Conservation (phyloP, 2,113 vertebrate species). For the Isurus oxyrinchus region DNA sequence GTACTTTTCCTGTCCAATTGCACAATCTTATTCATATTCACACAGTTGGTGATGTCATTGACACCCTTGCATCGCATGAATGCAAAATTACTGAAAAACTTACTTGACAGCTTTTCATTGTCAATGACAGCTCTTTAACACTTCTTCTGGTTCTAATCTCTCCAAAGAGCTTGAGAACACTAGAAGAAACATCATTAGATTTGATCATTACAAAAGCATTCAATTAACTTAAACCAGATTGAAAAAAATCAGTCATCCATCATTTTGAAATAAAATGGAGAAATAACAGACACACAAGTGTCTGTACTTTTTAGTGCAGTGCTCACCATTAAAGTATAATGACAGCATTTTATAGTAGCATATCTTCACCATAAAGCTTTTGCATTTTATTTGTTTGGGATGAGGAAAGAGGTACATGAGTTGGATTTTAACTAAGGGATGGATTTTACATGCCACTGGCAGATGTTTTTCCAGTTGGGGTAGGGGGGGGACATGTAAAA, state of each 20-base stretch:
- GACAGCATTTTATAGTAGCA: neutral
- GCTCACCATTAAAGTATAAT: neutral
- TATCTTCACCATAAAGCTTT: neutral
- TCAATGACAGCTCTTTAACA: neutral
- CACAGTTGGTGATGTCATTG: neutral
- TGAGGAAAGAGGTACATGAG: neutral
- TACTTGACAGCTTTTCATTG: neutral
- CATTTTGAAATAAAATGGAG: neutral
- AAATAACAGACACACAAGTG: too few species aligned
- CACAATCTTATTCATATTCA: neutral
- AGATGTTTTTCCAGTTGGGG: too few species aligned
- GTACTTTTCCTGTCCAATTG: neutral
- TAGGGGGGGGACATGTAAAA: too few species aligned
- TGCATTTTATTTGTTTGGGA: neutral
- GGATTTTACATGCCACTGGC: too few species aligned
- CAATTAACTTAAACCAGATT: neutral
- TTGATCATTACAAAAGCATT: neutral
- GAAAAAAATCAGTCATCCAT: neutral
- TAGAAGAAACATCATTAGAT: neutral
- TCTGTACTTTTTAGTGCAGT: too few species aligned
- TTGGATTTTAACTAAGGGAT: neutral
- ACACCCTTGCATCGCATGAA: neutral
- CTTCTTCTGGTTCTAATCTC: neutral
- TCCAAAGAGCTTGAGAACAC: neutral
- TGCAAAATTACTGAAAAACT: neutral